Evolutionary conservation across 2,797 vertebrate genomes (phyloP).

Genomic region (Anguilla anguilla): DNA sequence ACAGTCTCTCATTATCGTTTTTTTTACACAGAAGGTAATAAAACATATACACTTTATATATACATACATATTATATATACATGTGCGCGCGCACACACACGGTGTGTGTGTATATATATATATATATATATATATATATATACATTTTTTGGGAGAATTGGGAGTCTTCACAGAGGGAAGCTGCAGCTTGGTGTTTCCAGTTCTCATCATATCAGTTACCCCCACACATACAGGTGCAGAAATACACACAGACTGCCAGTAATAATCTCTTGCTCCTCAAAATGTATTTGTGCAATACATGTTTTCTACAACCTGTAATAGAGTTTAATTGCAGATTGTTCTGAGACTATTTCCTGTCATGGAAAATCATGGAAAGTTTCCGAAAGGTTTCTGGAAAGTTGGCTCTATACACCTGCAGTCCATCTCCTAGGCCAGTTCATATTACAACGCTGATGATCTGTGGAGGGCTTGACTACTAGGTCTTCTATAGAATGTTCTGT

Average conservation of each 20-base stretch:
- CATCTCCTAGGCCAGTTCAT: background rate
- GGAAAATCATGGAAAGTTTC: background rate
- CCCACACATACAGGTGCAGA: background rate
- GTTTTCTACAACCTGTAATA: background rate
- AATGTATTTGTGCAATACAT: background rate
- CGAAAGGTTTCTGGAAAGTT: background rate
- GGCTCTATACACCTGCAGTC: background rate
- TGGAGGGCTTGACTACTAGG: background rate
- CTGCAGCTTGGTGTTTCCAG: background rate
- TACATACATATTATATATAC: too few species aligned
- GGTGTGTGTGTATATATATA: too few species aligned
- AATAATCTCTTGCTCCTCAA: background rate
- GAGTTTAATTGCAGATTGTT: background rate
- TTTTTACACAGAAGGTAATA: background rate
- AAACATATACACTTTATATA: too few species aligned
- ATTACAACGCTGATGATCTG: background rate
- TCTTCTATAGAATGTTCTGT: too few species aligned
- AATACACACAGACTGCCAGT: background rate
- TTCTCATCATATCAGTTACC: background rate
- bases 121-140: too few species aligned
- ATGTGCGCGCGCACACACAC: too few species aligned
- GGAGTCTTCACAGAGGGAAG: background rate
- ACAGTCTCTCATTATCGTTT: constrained; percentile 4
- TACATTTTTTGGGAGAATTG: too few species aligned
- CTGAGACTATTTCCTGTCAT: background rate